A percentile compares a stretch with the other conserved stretches of the same genome.
Evolutionary conservation across 2,797 vertebrate species (phyloP).

Genomic region (Karalla daura): DNA sequence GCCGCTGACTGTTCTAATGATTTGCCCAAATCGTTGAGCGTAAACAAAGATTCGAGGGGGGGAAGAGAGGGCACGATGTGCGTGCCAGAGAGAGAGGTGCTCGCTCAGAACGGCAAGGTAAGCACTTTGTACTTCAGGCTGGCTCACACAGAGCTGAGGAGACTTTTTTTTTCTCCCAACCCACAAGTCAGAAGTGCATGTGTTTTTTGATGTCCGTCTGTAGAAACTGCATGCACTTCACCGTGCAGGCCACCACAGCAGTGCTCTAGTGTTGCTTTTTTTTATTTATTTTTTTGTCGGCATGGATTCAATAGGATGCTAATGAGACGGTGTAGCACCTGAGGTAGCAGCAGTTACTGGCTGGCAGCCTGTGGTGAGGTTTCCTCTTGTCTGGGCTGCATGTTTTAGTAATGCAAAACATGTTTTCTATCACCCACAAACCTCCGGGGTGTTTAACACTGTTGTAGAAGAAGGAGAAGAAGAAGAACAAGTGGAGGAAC

Average conservation of each 20-base stretch:
- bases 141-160: slow-evolving; percentile 4
- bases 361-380: slow-evolving; percentile 35
- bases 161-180: slow-evolving; percentile 52
- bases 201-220: slow-evolving; percentile 34
- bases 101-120: slow-evolving; percentile 34
- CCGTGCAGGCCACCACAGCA: slow-evolving; percentile 52
- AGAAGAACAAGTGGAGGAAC: slow-evolving; percentile 1
- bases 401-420: slow-evolving; percentile 47
- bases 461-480: neutral
- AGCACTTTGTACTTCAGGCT: slow-evolving; percentile 35
- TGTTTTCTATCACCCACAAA: slow-evolving; percentile 40
- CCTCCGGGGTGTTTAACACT: neutral
- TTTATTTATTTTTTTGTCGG: slow-evolving; percentile 23
- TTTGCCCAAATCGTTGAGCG: neutral
- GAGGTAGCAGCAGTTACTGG: slow-evolving; percentile 29
- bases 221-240: slow-evolving; percentile 22
- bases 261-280: slow-evolving; percentile 41
- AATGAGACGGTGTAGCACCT: slow-evolving; percentile 55
- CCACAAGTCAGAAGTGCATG: slow-evolving; percentile 11
- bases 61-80: slow-evolving; percentile 8
- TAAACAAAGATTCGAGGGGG: slow-evolving; percentile 44
- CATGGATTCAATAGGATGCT: slow-evolving; percentile 32
- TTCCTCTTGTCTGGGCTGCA: slow-evolving; percentile 37
- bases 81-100: slow-evolving; percentile 20
- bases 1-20: slow-evolving; percentile 20